phyloP scores from a whole-genome alignment of 2,797 vertebrate genomes.

The Cyprinodon diabolis region DNA sequence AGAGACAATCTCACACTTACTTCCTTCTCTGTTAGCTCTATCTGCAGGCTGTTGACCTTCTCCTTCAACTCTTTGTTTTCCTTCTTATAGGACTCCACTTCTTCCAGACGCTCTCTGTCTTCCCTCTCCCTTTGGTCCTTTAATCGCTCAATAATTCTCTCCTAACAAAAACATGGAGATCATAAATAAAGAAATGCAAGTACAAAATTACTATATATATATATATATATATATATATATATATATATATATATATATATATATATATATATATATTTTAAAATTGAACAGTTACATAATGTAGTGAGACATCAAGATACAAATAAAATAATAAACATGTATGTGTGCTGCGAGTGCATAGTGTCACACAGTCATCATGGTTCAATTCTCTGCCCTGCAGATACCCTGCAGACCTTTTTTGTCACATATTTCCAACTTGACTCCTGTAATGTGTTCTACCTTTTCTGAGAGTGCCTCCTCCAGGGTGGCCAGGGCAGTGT shows the following conservation, averaged over 20 bases:
- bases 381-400: too few species aligned
- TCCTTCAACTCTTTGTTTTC: constrained; percentile 99
- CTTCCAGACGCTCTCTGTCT: constrained; percentile 94
- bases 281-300: too few species aligned
- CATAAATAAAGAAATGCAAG: not conserved
- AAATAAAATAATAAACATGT: too few species aligned
- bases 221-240: too few species aligned
- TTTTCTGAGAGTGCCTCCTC: constrained; percentile 98
- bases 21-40: constrained; percentile 97
- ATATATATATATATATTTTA: too few species aligned
- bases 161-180: constrained; percentile 75
- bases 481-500: constrained; percentile 93
- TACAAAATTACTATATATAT: not conserved
- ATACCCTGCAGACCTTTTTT: too few species aligned
- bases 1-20: constrained; percentile 73
- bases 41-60: constrained; percentile 94
- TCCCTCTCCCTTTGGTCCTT: constrained; percentile 98
- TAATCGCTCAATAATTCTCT: constrained; percentile 98
- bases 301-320: too few species aligned
- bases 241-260: too few species aligned
- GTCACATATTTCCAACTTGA: not conserved
- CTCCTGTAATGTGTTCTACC: constrained; percentile 70
- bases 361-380: too few species aligned
- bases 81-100: constrained; percentile 96
- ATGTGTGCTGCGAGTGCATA: too few species aligned